A percentile compares a stretch with the other conserved stretches of the same genome.
phyloP scores from a whole-genome alignment of 2,797 vertebrate genomes.

The Cyprinella venusta region DNA sequence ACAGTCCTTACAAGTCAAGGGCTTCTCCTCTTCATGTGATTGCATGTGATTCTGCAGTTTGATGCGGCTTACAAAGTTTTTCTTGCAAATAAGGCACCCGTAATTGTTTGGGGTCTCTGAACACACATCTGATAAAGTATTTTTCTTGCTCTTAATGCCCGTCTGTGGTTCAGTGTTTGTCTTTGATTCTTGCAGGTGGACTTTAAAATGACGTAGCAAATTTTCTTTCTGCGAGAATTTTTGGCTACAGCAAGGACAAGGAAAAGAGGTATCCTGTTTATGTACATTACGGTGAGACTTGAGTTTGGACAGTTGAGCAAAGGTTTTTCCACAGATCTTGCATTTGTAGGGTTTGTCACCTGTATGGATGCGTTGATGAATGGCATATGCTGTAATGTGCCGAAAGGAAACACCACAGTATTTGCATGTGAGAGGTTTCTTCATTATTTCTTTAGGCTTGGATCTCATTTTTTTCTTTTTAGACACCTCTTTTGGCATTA shows the following conservation, averaged over 20 bases:
- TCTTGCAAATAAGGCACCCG: conserved; percentile 44
- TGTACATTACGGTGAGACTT: conserved; percentile 59
- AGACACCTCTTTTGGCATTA: conserved; percentile 8
- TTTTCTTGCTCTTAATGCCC: background rate
- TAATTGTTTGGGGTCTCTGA: background rate
- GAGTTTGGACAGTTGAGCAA: conserved; percentile 57
- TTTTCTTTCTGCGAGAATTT: conserved; percentile 53
- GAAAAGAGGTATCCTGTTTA: conserved; percentile 5
- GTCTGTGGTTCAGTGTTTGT: background rate
- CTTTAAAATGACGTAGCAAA: conserved; percentile 61
- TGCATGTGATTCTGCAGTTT: conserved; percentile 46
- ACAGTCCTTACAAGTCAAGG: conserved; percentile 53
- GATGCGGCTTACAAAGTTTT: conserved; percentile 35
- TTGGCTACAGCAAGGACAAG: conserved; percentile 60
- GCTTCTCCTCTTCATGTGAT: conserved; percentile 37
- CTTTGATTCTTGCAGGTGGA: conserved; percentile 50
- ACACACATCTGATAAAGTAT: background rate
- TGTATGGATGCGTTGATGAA: conserved; percentile 64
- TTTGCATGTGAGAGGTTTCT: conserved; percentile 53
- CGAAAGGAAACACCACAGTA: conserved; percentile 63
- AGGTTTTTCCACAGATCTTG: conserved; percentile 58
- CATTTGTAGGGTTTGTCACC: conserved; percentile 65
- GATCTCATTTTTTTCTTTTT: background rate
- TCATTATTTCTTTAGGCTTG: conserved; percentile 9
- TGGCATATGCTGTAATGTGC: conserved; percentile 60